Evolutionary conservation across 2,888 invertebrate species (phyloP), one percentile per base, ranked within the genome.

Genomic region (Adelognathus sp.): DNA sequence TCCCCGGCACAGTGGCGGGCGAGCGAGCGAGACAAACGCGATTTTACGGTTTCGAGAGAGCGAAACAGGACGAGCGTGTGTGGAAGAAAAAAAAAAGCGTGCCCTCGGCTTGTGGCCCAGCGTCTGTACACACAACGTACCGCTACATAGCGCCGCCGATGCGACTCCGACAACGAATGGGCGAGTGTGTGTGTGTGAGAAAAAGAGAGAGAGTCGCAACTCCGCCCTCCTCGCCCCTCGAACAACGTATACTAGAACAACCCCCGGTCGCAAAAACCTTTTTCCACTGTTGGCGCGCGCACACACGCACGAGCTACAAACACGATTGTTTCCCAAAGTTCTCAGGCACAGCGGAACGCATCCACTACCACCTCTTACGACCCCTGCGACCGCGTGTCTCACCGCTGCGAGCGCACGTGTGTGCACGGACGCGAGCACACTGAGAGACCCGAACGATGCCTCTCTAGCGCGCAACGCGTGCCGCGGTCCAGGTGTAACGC

Each of bases 151-250:
- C n/a, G 46, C 46, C 24, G 9, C 21, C 46, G 58, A 36, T 60
- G 27, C 46, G 50, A 71, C 46, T 52, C 72, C 29, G 60, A 60
- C 71, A 56, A 52, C 36, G 11, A 71, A 66, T 50, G 29, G 4
- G 36, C 41, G 56, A 18, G 33, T 27, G 44, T 39, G 41, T 44
- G 54, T 31, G 70, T 46, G 46, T 46, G 27, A 41, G 61, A 46
- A 7, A 29, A 21, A 11, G 61, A 21, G 39, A 50, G 56, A 60
- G 33, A 50, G 54, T 67, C 31, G 79, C 81, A 80, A 73, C 75
- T 67, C 56, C 82, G 66, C 66, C 70, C 79, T 80, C 66, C 83
- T 81, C 76, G 52, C 76, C 79, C 76, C 78, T 78, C 76, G 75
- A 67, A 29, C 31, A 36, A 24, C 77, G 46, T 74, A 72, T 39